Evolutionary conservation across 2,888 invertebrate genomes (phyloP), one percentile per base, ranked within the genome.

Genomic region (Papilio demoleus): DNA sequence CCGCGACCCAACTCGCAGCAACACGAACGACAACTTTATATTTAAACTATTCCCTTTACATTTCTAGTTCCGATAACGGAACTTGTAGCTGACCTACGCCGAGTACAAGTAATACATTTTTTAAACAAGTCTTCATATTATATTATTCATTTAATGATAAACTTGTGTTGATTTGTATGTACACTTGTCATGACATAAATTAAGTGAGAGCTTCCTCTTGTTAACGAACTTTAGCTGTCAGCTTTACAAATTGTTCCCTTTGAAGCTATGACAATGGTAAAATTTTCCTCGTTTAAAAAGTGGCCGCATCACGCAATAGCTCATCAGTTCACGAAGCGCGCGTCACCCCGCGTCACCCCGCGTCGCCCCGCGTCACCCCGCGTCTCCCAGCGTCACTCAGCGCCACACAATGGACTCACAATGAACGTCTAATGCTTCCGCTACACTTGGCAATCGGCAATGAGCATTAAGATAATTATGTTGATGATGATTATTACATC

Each of bases 241-340:
- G n/a, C 8, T n/a, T 27, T 27, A 53, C 53, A 53, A 53, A 53
- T 53, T 53, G 27, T 14, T 53, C 27, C 53, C 53, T 27, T 53
- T 53, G 27, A 53, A 27, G 53, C 53, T 27, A 53, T n/a, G 27
- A 27, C 53, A 27, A 53, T 53, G 27, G 53, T n/a, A 53, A 17
- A 47, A 53, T 53, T 27, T 53, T 53, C 27, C 53, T 24, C 53
- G 27, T 53, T 53, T 27, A 53, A 53, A 53, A 53, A 27, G 53
- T 53, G 53, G 8, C 53, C 24, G 53, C 24, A 27, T 53, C 53
- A 53, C 53, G 53, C 53, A n/a, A 53, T 53, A 53, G 14, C 27
- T 53, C 53, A 53, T 53, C 53, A 27, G 14, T 47, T 22, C 47
- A 27, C 50, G 24, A 53, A 27, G 53, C 24, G 24, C 6, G 40